These are phyloP conservation scores for Potamilus streckersoni DNA, from an alignment of 1,140 invertebrate species.

Conservation along the genomic window DNA sequence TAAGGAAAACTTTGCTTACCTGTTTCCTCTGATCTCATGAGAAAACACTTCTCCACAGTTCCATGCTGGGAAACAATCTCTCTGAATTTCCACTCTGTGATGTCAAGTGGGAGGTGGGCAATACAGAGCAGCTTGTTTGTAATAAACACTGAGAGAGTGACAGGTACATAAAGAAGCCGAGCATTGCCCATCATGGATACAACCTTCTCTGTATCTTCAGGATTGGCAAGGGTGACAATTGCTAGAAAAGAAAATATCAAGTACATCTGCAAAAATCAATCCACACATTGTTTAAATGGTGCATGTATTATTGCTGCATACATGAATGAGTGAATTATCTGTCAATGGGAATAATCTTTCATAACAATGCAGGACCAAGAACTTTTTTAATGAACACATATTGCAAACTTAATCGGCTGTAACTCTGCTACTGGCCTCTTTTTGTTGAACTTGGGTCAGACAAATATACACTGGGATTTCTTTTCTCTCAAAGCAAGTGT, in stretches of 20 bases:
- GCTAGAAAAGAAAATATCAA: conserved; percentile 4
- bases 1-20: conserved; percentile 55
- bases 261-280: no score
- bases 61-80: conserved; percentile 70
- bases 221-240: conserved; percentile 23
- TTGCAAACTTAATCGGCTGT: no score
- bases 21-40: conserved; percentile 72
- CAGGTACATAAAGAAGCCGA: conserved; percentile 25
- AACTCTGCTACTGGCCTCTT: no score
- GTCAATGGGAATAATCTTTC: no score
- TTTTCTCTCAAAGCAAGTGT: no score
- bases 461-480: no score
- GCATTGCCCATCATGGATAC: conserved; percentile 27
- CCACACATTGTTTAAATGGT: no score
- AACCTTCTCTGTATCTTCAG: conserved; percentile 19
- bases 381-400: no score
- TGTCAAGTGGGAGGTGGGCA: conserved; percentile 70
- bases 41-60: conserved; percentile 69
- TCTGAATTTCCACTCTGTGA: conserved; percentile 70
- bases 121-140: conserved; percentile 73
- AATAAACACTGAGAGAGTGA: conserved; percentile 66
- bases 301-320: no score
- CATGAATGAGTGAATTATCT: no score
- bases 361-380: no score
- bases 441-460: no score